Conservation (phyloP, 2,888 invertebrate genomes). For the Melipona beecheii region DNA sequence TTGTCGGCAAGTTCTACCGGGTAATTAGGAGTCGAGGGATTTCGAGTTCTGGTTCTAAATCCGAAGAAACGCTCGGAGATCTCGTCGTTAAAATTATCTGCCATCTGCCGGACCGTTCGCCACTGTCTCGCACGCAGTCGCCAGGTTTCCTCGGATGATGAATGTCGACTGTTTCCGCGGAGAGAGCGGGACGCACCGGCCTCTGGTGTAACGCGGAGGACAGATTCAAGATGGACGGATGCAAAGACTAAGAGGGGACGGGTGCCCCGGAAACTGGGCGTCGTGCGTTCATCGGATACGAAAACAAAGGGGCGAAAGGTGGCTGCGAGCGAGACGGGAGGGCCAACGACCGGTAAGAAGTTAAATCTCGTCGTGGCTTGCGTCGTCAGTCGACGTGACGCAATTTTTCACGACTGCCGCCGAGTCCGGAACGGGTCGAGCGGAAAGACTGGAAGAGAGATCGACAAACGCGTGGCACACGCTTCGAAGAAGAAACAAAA, state of each 20-base stretch:
- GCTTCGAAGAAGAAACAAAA: conserved; percentile 53
- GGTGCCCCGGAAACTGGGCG: conserved; percentile 25
- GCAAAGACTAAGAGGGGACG: conserved; percentile 15
- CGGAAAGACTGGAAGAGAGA: conserved; percentile 73
- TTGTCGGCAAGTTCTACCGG: neutral
- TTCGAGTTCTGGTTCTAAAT: too few relatives aligned
- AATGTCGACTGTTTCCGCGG: conserved; percentile 65
- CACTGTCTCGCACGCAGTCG: neutral
- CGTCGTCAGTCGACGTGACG: conserved; percentile 62
- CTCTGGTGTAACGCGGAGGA: neutral
- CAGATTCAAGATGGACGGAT: conserved; percentile 21
- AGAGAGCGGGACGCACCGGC: neutral
- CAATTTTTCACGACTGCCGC: conserved; percentile 73
- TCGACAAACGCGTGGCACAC: conserved; percentile 62
- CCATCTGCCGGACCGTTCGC: neutral
- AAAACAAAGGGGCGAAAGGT: conserved; percentile 33
- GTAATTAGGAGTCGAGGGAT: too few relatives aligned
- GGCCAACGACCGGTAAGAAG: conserved; percentile 28
- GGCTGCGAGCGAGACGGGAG: conserved; percentile 10
- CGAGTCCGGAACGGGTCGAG: conserved; percentile 61
- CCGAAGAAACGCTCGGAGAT: neutral
- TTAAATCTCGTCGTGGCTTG: conserved; percentile 54
- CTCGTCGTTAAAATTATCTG: neutral
- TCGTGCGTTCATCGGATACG: conserved; percentile 15
- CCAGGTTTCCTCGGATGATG: conserved; percentile 75